Evolutionary conservation across 2,113 vertebrate species (phyloP), one percentile per base, ranked within the genome.

Genomic region (Bambusicola thoracicus): DNA sequence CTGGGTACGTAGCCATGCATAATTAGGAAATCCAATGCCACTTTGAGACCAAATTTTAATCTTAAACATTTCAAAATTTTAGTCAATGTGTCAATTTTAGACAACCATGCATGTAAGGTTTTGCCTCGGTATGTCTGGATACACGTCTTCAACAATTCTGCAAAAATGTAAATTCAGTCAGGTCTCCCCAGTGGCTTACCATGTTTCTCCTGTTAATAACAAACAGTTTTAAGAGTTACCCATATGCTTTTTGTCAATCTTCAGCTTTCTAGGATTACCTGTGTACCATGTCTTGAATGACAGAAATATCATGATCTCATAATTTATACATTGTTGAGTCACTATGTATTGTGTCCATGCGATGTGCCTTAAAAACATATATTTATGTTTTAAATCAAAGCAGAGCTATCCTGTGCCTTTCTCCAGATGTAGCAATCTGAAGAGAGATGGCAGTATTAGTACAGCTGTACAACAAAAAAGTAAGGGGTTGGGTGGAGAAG

Each of bases 221-320:
- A 86, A 94, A 83, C 61, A 90, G 92, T 94, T 96, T 87, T 80
- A 81, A 92, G 75, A 81, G 48, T 76, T 93, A 73, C 32, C 38
- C 95, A 94, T 93, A 65, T 94, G 92, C 51, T 90, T 96, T 95
- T 83, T 93, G 92, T 96, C 95, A 96, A n/a, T 85, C 91, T 93
- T 91, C 78, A 92, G 67, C 82, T 97, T 97, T 97, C 94, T 95
- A 95, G 80, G 92, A 73, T 97, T 95, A 96, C 93, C 86, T 86
- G 56, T 69, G 63, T 62, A 62, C 58, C 51, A 55, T 25, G 12
- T 87, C 87, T 96, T 89, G 78, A 95, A 84, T 94, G 75, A 90
- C 93, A 96, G 90, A 94, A 94, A 91, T 94, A 75, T 92, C 93
- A 90, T 85, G 87, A 95, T 94, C 87, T 96, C 90, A 76, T 93